Evolutionary conservation across 2,888 invertebrate species (phyloP).

Genomic region (Muschampia plurimacula): DNA sequence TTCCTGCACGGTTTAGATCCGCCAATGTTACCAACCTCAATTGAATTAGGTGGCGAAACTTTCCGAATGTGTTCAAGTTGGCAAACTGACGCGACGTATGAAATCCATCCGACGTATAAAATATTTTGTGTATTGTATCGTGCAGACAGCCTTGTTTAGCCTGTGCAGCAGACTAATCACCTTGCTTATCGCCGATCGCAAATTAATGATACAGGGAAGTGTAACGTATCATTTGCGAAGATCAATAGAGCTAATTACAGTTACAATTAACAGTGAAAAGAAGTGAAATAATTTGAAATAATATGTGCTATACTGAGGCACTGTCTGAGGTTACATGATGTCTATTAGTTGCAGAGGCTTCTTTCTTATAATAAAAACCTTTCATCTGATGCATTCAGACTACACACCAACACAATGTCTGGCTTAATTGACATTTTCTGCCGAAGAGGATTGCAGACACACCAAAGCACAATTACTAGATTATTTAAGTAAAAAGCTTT

Average conservation of each 20-base stretch:
- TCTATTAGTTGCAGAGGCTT: no score
- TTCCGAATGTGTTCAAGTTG: constrained; percentile 51
- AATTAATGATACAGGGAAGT: no score
- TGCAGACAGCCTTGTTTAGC: background rate
- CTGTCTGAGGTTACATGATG: no score
- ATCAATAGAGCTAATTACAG: no score
- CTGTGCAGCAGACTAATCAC: no score
- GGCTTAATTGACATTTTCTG: background rate
- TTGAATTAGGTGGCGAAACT: constrained; percentile 70
- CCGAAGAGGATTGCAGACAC: background rate
- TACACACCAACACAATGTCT: background rate
- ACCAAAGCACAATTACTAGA: background rate
- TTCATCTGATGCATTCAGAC: no score
- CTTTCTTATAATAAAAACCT: no score
- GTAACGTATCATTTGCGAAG: no score
- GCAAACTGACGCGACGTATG: constrained; percentile 63
- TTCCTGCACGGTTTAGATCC: constrained; percentile 77
- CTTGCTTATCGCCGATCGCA: background rate
- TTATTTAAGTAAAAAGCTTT: constrained; percentile 3
- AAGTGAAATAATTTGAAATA: no score
- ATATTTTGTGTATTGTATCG: background rate
- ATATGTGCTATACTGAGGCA: no score
- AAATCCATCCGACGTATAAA: constrained; percentile 29
- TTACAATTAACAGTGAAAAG: no score
- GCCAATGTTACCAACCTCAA: constrained; percentile 60